Percentiles rank a stretch among this genome's conserved stretches.
Evolutionary conservation across 2,113 vertebrate species (phyloP).

Genomic region (Anarrhichthys ocellatus): DNA sequence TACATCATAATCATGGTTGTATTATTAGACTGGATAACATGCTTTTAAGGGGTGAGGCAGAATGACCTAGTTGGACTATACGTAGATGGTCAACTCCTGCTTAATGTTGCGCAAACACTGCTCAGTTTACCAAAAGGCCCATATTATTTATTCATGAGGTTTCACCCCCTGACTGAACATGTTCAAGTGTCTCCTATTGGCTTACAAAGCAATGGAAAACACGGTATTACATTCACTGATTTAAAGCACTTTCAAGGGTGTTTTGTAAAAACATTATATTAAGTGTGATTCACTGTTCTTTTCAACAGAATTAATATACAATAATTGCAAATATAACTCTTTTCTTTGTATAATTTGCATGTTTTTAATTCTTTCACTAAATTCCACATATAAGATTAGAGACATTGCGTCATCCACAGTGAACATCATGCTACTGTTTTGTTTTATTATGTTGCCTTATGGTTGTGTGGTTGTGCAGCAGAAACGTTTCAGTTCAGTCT

Average conservation of each 20-base stretch:
- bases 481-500: not conserved
- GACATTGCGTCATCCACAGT: not conserved
- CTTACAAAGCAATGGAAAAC: slow-evolving; percentile 31
- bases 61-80: not conserved
- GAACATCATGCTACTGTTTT: not conserved
- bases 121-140: slow-evolving; percentile 30
- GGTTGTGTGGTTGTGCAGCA: not conserved
- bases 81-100: not conserved
- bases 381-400: not conserved
- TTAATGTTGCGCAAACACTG: not conserved
- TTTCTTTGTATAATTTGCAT: not conserved
- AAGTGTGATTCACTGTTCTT: no score
- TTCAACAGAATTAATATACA: not conserved
- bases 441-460: not conserved
- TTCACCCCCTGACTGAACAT: slow-evolving; percentile 22
- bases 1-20: not conserved
- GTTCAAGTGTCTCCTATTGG: slow-evolving; percentile 16
- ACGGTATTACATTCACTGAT: not conserved
- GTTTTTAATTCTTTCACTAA: not conserved
- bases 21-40: not conserved
- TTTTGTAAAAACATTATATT: not conserved
- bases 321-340: not conserved
- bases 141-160: slow-evolving; percentile 38
- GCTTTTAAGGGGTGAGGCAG: not conserved
- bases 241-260: not conserved